Base-by-base conservation (phyloP, 2,113 vertebrate species). In the Spheniscus mendiculus region DNA sequence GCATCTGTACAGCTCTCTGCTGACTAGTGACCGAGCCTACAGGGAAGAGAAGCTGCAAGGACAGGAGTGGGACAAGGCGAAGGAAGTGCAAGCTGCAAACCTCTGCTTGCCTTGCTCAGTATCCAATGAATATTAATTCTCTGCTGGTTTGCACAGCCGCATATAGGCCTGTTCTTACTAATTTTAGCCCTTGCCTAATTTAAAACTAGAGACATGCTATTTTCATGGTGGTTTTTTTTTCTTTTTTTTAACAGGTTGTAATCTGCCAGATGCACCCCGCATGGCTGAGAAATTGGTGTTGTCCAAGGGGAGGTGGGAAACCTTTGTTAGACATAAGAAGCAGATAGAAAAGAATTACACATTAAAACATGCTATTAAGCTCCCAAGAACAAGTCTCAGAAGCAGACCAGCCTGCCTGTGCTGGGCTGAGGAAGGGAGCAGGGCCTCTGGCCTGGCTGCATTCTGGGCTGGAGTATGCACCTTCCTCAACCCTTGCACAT, bases 151-250 rank as follows among this genome's bases (percentile, higher is more conserved):
- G 40, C 30, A 85, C 53, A 83, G 81, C 62, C 56, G 76, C 40
- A 87, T 47, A 72, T 27, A 93, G 66, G 82, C 73, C n/a, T 25
- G 38, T 71, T 94, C 91, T 38, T 96, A 79, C 81, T 87, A 93
- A 96, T 93, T 95, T 93, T 94, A 95, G 84, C 52, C 61, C 22
- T 44, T 87, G 62, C n/a, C 40, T 81, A 82, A 91, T 91, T 96
- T 87, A 93, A 93, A 95, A 91, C 87, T 93, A 84, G 66, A 94
- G 63, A 80, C 55, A 47, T 63, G 30, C 40, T 91, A 79, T 94
- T 83, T 97, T 87, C 56, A 71, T 53, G 7, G 9, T 86, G 21
- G 11, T 1, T 15, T 20, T 73, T 73, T 73, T 81, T 78, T 58
- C 50, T n/a, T 86, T 30, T 89, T 95, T 76, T 72, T 85, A 88